Evolutionary conservation across 1,140 invertebrate species (phyloP), one percentile per base, ranked within the genome.

Genomic region (Centruroides vittatus): DNA sequence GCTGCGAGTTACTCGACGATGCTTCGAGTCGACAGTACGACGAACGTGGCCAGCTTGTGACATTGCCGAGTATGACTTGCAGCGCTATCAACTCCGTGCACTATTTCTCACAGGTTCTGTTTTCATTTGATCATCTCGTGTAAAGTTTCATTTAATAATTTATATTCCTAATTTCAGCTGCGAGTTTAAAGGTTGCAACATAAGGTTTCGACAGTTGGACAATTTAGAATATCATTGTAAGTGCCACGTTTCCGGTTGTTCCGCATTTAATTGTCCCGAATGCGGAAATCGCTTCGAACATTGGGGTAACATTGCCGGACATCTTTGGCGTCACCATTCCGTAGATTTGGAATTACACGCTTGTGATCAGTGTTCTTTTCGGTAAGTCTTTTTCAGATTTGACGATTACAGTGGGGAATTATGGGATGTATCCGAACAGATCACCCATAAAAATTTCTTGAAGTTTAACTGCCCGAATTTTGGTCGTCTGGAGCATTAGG

Each of bases 241-340:
- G 58, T 86, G 84, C 66, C 86, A 88, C 71, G 55, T 61, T 35
- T 59, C 50, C 12, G 54, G 48, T 13, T 66, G 67, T 48, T 58
- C 62, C 11, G 73, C 78, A 34, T 80, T 85, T 64, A 72, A 74
- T 10, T 89, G 86, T 74, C 79, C 79, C 2, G 82, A 87, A 68
- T 89, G 87, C 71, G 67, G 70, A 2, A 63, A 84, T 78, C 70
- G 76, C 72, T 72, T 69, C 59, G 60, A 67, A 13, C 65, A 68
- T 35, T 78, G 77, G 77, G 66, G 68, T 47, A 55, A 68, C 3
- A 59, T 78, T 12, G 70, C 72, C 35, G 66, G 75, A 35, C 77
- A 78, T 61, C 66, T 78, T 13, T 78, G 75, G 75, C 68, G 71
- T 58, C 61, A 54, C 35, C 77, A 78, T 65, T 63, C 66, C 10